Conservation (phyloP, 1,140 invertebrate genomes). For the Wasmannia auropunctata region DNA sequence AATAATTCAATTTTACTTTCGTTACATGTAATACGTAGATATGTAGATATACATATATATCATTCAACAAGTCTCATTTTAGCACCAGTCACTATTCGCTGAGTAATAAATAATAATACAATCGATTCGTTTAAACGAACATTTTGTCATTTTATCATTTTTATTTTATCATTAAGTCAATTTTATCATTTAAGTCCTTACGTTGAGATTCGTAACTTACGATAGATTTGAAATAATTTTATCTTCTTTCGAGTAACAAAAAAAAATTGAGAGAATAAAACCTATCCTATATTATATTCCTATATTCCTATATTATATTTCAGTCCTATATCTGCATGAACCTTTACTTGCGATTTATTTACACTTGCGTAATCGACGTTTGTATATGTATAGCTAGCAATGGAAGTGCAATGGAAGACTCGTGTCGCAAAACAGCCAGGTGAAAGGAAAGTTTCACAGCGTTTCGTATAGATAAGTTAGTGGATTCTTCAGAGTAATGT, state of each 20-base stretch:
- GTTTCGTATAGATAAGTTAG: constrained; percentile 4
- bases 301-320: too few species aligned
- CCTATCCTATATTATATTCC: too few species aligned
- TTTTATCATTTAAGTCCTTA: neutral
- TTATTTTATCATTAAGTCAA: too few species aligned
- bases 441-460: constrained; percentile 72
- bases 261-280: neutral
- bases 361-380: constrained; percentile 39
- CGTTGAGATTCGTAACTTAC: too few species aligned
- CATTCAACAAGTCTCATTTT: neutral
- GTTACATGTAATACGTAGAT: neutral
- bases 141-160: too few species aligned
- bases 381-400: neutral
- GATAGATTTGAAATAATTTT: constrained; percentile 4
- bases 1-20: neutral
- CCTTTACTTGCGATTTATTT: constrained; percentile 26
- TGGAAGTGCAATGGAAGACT: constrained; percentile 59
- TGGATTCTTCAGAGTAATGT: neutral
- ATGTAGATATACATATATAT: neutral
- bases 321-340: neutral
- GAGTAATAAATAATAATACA: neutral
- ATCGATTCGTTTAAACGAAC: neutral
- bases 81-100: neutral
- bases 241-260: neutral
- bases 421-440: constrained; percentile 71